Evolutionary conservation across 2,113 vertebrate species (phyloP), one percentile per base, ranked within the genome.

Genomic region (Sterna hirundo): DNA sequence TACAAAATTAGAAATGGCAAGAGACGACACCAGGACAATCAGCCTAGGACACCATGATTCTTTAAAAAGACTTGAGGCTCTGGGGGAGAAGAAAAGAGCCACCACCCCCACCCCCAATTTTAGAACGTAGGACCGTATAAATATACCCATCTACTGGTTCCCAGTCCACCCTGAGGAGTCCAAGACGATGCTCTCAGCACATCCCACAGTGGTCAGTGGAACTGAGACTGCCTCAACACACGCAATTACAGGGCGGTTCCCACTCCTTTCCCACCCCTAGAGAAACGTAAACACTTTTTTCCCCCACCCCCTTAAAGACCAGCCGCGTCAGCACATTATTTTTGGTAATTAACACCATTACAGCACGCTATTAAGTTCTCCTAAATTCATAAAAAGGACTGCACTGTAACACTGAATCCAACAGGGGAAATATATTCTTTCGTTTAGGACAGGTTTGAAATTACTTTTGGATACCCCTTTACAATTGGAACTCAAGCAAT

Each of bases 361-460:
- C 27, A 62, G n/a, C 6, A 20, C 49, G 23, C 11, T 46, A 13
- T 42, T 68, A 71, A 52, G 17, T 66, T 78, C 27, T 47, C 13
- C 20, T 60, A 52, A 79, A 79, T 81, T 89, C 52, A 34, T 42
- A 22, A 26, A 38, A 78, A 75, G 12, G 19, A 5, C 32, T 27
- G 9, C 20, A 40, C 34, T 58, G 4, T 42, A 71, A 44, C 21
- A 10, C 15, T 40, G 10, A 4, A 19, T 44, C 47, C 58, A 74
- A n/a, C 60, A 34, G 34, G 36, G 60, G 30, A 60, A 91, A 86
- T 44, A 22, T 2, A 78, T 74, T 23, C 16, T 70, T 88, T 60
- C 47, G 66, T 91, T 92, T 83, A 70, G 36, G 49, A 84, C 15
- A 54, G 42, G 40, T 95, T 60, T 88, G 65, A 93, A 95, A 96